Evolutionary conservation across 2,797 vertebrate genomes (phyloP).

Genomic region (Characodon lateralis): DNA sequence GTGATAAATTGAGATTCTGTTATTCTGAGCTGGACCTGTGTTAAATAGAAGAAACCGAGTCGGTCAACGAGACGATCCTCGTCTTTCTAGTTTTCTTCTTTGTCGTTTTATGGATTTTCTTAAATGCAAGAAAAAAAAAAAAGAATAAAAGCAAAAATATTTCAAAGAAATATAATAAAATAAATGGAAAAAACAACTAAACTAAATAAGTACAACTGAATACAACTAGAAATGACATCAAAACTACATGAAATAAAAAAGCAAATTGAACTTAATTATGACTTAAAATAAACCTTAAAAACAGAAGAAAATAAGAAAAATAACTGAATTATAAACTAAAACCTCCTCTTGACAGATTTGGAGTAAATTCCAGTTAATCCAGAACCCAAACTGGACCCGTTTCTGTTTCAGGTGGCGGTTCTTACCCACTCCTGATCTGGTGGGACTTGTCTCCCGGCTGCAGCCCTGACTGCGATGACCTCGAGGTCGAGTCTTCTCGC

Average conservation of each 20-base stretch:
- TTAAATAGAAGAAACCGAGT: too few relatives aligned
- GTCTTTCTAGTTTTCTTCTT: too few relatives aligned
- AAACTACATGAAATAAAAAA: too few relatives aligned
- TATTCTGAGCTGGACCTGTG: too few relatives aligned
- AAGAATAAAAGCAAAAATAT: not conserved
- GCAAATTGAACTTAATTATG: too few relatives aligned
- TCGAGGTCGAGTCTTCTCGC: constrained; percentile 83
- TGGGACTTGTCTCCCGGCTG: constrained; percentile 95
- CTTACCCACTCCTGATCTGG: constrained; percentile 84
- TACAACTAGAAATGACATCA: too few relatives aligned
- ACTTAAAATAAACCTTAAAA: too few relatives aligned
- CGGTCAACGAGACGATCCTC: too few relatives aligned
- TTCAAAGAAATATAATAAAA: not conserved
- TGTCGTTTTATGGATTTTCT: not conserved
- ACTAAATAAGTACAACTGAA: too few relatives aligned
- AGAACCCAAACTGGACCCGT: not conserved
- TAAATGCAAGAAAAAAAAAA: not conserved
- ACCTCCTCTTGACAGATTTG: not conserved
- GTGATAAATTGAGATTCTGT: not conserved
- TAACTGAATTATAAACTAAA: not conserved
- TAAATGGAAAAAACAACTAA: too few relatives aligned
- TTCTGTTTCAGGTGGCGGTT: not conserved
- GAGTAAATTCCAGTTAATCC: not conserved
- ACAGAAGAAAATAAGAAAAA: not conserved
- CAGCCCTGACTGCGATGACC: constrained; percentile 95